Percentiles rank a stretch among this genome's conserved stretches.
Evolutionary conservation across 35 echinoderm and acorn worm species (phyloP).

Genomic region (Ophiothrix spiculata): DNA sequence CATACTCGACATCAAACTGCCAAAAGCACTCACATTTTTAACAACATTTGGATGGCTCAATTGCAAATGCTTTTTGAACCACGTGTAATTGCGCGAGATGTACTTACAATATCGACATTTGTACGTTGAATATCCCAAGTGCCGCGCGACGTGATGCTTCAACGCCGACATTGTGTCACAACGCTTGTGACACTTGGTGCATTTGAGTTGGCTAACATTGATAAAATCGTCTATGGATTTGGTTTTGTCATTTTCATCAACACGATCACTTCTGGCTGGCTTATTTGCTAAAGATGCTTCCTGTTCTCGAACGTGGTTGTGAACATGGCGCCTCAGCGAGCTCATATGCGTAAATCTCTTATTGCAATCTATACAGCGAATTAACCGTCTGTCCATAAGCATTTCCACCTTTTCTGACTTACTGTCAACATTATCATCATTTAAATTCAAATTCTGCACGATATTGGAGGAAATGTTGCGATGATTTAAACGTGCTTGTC

Average conservation of each 20-base stretch:
- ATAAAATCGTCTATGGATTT: slow-evolving; percentile 66
- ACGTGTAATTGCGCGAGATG: slow-evolving; percentile 82
- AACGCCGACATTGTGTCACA: slow-evolving; percentile 61
- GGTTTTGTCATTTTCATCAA: slow-evolving; percentile 34
- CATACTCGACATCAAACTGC: slow-evolving; percentile 79
- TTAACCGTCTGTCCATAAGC: slow-evolving; percentile 76
- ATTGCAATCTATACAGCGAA: slow-evolving; percentile 80
- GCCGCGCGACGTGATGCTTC: slow-evolving; percentile 83
- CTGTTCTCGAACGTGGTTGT: slow-evolving; percentile 49
- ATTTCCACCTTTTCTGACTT: slow-evolving; percentile 30
- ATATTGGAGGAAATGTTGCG: slow-evolving; percentile 51
- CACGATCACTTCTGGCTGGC: background rate
- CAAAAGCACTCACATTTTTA: slow-evolving; percentile 31
- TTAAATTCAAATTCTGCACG: slow-evolving; percentile 18
- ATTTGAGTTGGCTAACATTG: slow-evolving; percentile 78
- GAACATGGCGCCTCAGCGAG: slow-evolving; percentile 78
- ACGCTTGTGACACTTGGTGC: slow-evolving; percentile 83
- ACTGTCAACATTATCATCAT: slow-evolving; percentile 53
- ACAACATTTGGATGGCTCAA: slow-evolving; percentile 66
- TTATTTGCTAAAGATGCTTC: slow-evolving; percentile 6
- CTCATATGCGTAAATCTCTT: slow-evolving; percentile 80
- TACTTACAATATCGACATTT: slow-evolving; percentile 86
- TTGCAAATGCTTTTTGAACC: slow-evolving; percentile 92
- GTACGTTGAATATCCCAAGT: slow-evolving; percentile 85
- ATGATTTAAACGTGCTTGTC: slow-evolving; percentile 58